Percentiles rank a stretch among this genome's conserved stretches.
Conservation (phyloP, 2,888 invertebrate genomes). For the Epirrhoe alternata region DNA sequence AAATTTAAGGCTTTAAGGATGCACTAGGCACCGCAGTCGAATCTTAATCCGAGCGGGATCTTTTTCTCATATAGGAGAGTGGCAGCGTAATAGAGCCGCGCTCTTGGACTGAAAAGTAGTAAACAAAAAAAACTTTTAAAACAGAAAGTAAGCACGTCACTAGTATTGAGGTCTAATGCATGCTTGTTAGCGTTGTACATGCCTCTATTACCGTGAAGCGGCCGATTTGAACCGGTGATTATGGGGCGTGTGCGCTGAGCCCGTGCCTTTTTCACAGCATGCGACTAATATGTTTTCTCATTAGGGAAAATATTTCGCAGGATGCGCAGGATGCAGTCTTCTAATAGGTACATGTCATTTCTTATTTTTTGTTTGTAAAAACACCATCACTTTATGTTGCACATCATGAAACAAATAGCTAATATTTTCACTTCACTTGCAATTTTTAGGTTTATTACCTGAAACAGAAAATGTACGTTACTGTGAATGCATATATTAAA, state of each 20-base stretch:
- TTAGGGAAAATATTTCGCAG: conserved; percentile 24
- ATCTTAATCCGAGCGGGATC: too few species aligned
- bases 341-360: background rate
- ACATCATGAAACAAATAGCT: background rate
- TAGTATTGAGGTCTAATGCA: conserved; percentile 29
- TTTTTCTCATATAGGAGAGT: too few species aligned
- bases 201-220: conserved; percentile 29
- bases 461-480: conserved; percentile 11
- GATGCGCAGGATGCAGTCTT: background rate
- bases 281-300: conserved; percentile 33
- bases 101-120: background rate
- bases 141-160: background rate
- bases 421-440: background rate
- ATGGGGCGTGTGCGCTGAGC: conserved; percentile 29
- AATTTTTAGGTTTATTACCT: conserved; percentile 1
- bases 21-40: too few species aligned
- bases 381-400: background rate
- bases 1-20: too few species aligned
- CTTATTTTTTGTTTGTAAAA: background rate
- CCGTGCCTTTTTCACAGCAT: conserved; percentile 26
- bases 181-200: conserved; percentile 30
- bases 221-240: conserved; percentile 32
- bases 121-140: background rate
- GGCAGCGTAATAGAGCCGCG: too few species aligned
- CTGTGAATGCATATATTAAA: background rate